phyloP scores from a whole-genome alignment of 2,113 vertebrate species.

The Physeter macrocephalus region DNA sequence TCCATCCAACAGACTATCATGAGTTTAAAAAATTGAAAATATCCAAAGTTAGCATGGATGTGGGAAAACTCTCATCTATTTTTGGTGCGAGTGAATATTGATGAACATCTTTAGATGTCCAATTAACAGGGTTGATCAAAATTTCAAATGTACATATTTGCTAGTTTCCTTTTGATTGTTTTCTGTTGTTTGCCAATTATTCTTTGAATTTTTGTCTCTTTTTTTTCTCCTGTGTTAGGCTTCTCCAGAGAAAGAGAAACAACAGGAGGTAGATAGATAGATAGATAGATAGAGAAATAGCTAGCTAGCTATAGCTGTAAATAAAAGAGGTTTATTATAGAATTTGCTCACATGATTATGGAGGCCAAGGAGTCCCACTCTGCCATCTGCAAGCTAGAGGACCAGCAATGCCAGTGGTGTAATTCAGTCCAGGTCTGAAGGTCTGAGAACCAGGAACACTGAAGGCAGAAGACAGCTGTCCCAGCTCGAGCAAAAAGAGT shows the following conservation, averaged over 20 bases:
- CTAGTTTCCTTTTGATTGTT: background rate
- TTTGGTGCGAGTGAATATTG: background rate
- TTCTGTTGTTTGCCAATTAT: background rate
- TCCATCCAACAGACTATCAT: background rate
- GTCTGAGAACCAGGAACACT: background rate
- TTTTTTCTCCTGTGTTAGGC: background rate
- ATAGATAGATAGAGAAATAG: background rate
- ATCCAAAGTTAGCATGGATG: background rate
- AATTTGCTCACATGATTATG: background rate
- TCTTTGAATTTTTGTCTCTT: background rate
- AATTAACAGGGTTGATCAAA: background rate
- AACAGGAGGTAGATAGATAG: background rate
- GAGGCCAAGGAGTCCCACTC: background rate
- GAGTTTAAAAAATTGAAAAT: background rate
- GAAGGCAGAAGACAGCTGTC: background rate
- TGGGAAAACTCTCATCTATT: background rate
- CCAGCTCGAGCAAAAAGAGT: background rate
- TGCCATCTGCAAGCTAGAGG: background rate
- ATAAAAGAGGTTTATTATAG: background rate
- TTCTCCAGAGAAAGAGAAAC: background rate
- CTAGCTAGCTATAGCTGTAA: background rate
- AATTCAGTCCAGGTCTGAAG: background rate
- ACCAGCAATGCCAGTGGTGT: background rate
- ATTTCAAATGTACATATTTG: background rate
- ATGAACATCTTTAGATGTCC: background rate